Base-by-base conservation (phyloP, 1,140 invertebrate species). In the Himalopsyche phryganea region DNA sequence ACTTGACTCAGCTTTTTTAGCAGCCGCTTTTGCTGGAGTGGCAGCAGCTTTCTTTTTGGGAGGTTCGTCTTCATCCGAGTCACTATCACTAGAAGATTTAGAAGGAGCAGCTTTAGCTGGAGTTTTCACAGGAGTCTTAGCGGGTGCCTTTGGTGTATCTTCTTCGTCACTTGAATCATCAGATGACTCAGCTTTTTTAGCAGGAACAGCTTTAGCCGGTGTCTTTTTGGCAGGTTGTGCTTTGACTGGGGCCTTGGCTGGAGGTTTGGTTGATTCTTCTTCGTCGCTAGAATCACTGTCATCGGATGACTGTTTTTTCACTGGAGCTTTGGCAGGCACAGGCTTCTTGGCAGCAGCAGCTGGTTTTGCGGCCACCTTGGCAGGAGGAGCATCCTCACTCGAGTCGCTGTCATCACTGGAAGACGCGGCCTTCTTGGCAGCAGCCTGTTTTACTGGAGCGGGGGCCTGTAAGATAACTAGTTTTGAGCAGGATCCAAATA, bases 341-440 rank as follows among this genome's bases (percentile, higher is more conserved):
- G 38, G 13, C 41, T 56, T 61, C 44, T 67, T 67, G 6, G 52
- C 42, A 13, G 59, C 55, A 10, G 62, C 61, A 32, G 46, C 55
- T 9, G 50, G 42, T 18, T 60, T 58, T 18, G 58, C 60, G 11
- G 67, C 58, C 0, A 40, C 40, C 61, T 64, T 63, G n/a, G 48
- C 9, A 44, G 62, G 61, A 9, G 71, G 67, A 1, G 49, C 48
- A 42, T 69, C 62, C 65, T 71, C 63, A 55, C 69, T 66, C 60
- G 71, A 54, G 50, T 71, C 54, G 55, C 65, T 69, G 48, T 73
- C 68, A 6, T 78, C 72, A 0, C 70, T 71, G 53, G 67, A 68
- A 0, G 68, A 68, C 49, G 71, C 66, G 48, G 64, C 54, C 65
- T 61, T 67, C 56, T 58, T 63, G 20, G 55, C 35, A 13, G 60